A percentile compares a stretch with the other conserved stretches of the same genome.
These are phyloP conservation scores for Diaprepes abbreviatus DNA, from an alignment of 2,888 invertebrate genomes.

Conservation along the genomic window DNA sequence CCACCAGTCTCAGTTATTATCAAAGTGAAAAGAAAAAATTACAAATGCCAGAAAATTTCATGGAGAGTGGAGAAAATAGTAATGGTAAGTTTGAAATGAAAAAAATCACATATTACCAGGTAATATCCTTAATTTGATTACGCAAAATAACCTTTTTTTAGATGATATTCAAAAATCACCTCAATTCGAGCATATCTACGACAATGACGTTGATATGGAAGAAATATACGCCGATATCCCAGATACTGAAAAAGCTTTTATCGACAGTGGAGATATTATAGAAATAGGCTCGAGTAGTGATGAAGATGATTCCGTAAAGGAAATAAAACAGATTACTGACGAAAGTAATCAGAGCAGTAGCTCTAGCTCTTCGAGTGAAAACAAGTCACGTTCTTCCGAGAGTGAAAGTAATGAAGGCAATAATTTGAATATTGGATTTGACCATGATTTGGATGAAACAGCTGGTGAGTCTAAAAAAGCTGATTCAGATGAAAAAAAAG, in stretches of 20 bases:
- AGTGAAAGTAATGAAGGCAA: neutral
- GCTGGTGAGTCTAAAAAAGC: neutral
- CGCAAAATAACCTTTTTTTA: neutral
- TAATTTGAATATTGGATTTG: neutral
- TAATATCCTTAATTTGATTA: too few relatives aligned
- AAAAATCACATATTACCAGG: too few relatives aligned
- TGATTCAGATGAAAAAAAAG: neutral
- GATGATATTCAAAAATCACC: neutral
- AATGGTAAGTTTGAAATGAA: conserved; percentile 23
- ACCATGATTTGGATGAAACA: neutral
- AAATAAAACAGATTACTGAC: neutral
- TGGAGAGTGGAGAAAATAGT: conserved; percentile 14
- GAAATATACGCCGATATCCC: neutral
- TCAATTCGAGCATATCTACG: neutral
- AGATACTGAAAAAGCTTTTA: conserved; percentile 10
- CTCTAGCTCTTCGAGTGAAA: neutral
- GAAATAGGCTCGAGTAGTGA: conserved; percentile 30
- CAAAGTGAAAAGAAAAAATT: neutral
- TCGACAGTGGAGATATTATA: conserved; percentile 1
- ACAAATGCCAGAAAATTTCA: neutral
- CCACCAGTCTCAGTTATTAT: conserved; percentile 17
- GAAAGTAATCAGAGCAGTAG: neutral
- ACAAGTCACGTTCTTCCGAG: neutral
- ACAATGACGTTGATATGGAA: conserved; percentile 3
- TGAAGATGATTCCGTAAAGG: conserved; percentile 19